Evolutionary conservation across 2,797 vertebrate genomes (phyloP), one percentile per base, ranked within the genome.

Genomic region (Gallinago nigripennis): DNA sequence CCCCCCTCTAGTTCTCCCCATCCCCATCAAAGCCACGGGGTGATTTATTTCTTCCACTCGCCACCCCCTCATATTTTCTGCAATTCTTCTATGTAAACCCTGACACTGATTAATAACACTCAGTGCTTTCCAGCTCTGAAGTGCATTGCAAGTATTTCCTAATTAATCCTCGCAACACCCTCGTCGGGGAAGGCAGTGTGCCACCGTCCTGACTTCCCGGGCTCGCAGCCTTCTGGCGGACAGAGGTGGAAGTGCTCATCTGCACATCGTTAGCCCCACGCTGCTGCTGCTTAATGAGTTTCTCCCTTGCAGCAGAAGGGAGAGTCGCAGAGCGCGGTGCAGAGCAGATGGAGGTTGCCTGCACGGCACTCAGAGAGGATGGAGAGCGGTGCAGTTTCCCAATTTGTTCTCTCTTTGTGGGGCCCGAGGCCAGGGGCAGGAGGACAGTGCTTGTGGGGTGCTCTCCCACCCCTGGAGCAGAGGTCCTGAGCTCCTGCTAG

Each of bases 61-160:
- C 45, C 20, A 30, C 64, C 64, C 46, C 28, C 50, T 71, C 51
- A 16, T 75, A 88, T 84, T 94, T 95, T 82, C 88, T 77, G 60
- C 75, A 65, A 51, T 94, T 91, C 77, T 95, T 71, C 75, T 82
- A 53, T 85, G 86, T 88, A 88, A 94, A 76, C 78, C 2, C 3
- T 50, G 93, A 51, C 77, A 41, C 89, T 94, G 90, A 95, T 95
- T 90, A 94, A 94, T 94, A 82, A 82, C 57, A 27, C 30, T 92
- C 90, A 48, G 63, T 3, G 10, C 77, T 79, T 95, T 90, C 86
- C 84, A 92, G 80, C 80, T 82, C 79, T 4, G 9, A 91, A 89
- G 69, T 82, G 71, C 77, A 72, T 51, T 50, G 43, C 83, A 51
- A 92, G 61, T 58, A 66, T 86, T 92, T 86, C 82, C 94, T 95